These are phyloP conservation scores for Tenthredo distinguenda DNA, from an alignment of 2,888 invertebrate genomes.

Conservation along the genomic window DNA sequence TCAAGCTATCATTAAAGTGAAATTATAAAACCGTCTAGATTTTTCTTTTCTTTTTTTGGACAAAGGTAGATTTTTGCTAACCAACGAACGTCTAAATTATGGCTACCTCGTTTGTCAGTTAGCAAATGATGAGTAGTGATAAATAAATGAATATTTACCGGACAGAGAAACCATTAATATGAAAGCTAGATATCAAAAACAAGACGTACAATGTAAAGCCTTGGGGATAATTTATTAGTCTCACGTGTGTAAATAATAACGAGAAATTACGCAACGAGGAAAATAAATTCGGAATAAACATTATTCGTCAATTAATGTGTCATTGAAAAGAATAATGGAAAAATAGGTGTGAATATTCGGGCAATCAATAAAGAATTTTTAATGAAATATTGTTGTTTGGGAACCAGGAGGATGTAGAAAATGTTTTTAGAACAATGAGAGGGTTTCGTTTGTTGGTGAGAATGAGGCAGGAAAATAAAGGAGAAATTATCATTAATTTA, in stretches of 20 bases:
- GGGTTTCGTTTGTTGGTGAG: background rate
- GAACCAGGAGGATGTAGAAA: background rate
- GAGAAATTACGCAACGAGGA: background rate
- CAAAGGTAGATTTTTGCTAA: background rate
- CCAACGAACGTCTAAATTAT: background rate
- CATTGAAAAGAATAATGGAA: background rate
- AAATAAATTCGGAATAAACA: background rate
- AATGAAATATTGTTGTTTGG: constrained; percentile 1
- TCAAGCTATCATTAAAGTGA: background rate
- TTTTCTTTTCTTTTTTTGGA: background rate
- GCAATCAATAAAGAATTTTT: constrained; percentile 15
- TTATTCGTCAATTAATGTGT: background rate
- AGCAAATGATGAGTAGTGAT: background rate
- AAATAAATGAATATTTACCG: background rate
- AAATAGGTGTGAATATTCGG: constrained; percentile 26
- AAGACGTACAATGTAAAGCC: background rate
- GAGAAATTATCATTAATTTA: constrained; percentile 27
- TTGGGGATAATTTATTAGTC: background rate
- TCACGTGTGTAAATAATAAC: background rate
- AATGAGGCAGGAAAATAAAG: background rate
- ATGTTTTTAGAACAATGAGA: background rate
- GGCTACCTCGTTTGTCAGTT: background rate
- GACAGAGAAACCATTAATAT: background rate
- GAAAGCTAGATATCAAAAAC: background rate
- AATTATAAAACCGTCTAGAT: background rate